Conservation (phyloP, 2,888 invertebrate species). For the Drosophila nr. perissopoda region DNA sequence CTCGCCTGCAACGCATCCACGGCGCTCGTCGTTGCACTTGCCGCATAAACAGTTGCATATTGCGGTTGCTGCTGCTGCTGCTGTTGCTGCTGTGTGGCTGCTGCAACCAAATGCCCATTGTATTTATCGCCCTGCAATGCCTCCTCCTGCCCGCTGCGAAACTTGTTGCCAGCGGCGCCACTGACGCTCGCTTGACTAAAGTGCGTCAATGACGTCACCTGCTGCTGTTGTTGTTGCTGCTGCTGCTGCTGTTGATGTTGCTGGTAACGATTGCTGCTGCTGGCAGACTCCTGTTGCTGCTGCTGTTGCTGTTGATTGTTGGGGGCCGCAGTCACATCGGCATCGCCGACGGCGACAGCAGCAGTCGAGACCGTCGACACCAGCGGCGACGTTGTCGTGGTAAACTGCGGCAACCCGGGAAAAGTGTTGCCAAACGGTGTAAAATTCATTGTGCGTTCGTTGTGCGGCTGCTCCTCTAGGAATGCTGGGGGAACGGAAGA, state of each 20-base stretch:
- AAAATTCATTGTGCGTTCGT: slow-evolving; percentile 90
- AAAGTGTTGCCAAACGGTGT: slow-evolving; percentile 93
- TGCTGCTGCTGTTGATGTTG: slow-evolving; percentile 71
- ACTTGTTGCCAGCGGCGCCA: slow-evolving; percentile 85
- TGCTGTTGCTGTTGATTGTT: slow-evolving; percentile 75
- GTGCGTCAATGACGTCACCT: slow-evolving; percentile 84
- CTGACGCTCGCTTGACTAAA: slow-evolving; percentile 86
- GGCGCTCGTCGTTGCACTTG: slow-evolving; percentile 56
- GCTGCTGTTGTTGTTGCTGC: slow-evolving; percentile 73
- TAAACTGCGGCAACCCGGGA: slow-evolving; percentile 93
- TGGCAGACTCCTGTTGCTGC: slow-evolving; percentile 63
- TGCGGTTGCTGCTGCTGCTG: slow-evolving; percentile 71
- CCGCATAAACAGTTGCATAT: slow-evolving; percentile 80
- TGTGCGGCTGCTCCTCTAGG: slow-evolving; percentile 17
- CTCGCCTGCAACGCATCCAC: slow-evolving; percentile 68
- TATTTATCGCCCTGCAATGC: slow-evolving; percentile 86
- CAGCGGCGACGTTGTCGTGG: slow-evolving; percentile 85
- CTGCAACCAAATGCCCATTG: slow-evolving; percentile 84
- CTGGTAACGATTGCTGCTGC: slow-evolving; percentile 82
- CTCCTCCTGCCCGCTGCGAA: slow-evolving; percentile 85
- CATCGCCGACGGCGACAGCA: slow-evolving; percentile 88
- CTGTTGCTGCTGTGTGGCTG: slow-evolving; percentile 66
- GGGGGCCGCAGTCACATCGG: slow-evolving; percentile 84
- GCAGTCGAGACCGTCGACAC: slow-evolving; percentile 86
- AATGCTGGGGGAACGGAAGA: slow-evolving; percentile 10